These are phyloP conservation scores for Steinernema carpocapsae DNA, from an alignment of 2,888 invertebrate species.

Conservation along the genomic window DNA sequence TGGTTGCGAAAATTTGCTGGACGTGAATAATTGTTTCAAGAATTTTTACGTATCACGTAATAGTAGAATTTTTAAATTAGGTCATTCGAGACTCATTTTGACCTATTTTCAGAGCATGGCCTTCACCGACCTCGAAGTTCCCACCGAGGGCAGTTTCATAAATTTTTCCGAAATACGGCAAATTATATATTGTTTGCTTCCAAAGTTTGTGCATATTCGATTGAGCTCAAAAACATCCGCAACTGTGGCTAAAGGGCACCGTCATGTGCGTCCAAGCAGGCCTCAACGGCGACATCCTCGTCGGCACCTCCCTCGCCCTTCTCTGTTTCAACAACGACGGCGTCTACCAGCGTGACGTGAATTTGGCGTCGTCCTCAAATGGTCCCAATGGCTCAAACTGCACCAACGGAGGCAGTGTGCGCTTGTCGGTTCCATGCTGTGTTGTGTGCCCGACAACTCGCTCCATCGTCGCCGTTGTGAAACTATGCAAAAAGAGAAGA, in stretches of 20 bases:
- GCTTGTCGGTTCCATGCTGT: conserved; percentile 18
- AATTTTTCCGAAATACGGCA: too few relatives aligned
- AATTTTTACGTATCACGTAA: too few relatives aligned
- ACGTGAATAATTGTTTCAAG: too few relatives aligned
- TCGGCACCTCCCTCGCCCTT: conserved; percentile 7
- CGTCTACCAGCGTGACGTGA: conserved; percentile 13
- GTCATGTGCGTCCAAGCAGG: conserved; percentile 33
- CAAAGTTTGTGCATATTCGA: too few relatives aligned
- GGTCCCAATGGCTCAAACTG: too few relatives aligned
- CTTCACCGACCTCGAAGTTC: conserved; percentile 15
- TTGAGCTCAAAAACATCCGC: too few relatives aligned
- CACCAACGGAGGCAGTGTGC: not conserved
- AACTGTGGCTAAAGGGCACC: too few relatives aligned
- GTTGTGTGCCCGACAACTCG: conserved; percentile 22
- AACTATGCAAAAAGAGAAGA: conserved; percentile 18
- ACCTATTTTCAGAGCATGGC: conserved; percentile 15
- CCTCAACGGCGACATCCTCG: conserved; percentile 29
- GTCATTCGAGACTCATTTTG: not conserved
- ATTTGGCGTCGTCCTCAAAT: not conserved
- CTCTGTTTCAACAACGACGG: conserved; percentile 16
- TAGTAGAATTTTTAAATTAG: not conserved
- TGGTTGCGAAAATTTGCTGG: too few relatives aligned
- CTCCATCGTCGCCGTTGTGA: conserved; percentile 22
- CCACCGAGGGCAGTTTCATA: too few relatives aligned
- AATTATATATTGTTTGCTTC: too few relatives aligned